Evolutionary conservation across 2,113 vertebrate species (phyloP).

Genomic region (Paedocypris sp.): DNA sequence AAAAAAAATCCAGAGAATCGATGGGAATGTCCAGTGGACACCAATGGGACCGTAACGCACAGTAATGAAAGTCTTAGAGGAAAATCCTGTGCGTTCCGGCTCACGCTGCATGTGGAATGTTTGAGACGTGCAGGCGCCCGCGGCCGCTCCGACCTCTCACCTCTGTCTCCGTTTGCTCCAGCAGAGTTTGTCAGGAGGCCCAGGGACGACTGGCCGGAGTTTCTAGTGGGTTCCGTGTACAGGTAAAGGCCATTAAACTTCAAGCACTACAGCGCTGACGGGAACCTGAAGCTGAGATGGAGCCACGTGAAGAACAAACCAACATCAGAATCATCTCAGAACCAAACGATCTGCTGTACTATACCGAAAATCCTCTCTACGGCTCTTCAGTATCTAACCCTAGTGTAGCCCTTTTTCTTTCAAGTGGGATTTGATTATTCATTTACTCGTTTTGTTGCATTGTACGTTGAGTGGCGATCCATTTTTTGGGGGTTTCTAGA

Average conservation of each 20-base stretch:
- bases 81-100: too few species aligned
- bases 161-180: slow-evolving; percentile 33
- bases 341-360: slow-evolving; percentile 69
- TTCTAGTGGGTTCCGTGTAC: slow-evolving; percentile 73
- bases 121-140: not conserved
- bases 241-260: slow-evolving; percentile 72
- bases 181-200: slow-evolving; percentile 87
- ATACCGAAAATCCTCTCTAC: slow-evolving; percentile 73
- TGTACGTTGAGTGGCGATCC: slow-evolving; percentile 28
- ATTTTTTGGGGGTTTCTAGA: slow-evolving; percentile 29
- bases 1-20: too few species aligned
- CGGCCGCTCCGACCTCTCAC: slow-evolving; percentile 2
- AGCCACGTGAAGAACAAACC: slow-evolving; percentile 47
- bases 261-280: slow-evolving; percentile 64
- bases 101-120: too few species aligned
- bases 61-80: too few species aligned
- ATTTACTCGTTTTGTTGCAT: slow-evolving; percentile 4
- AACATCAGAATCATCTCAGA: slow-evolving; percentile 71
- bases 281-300: slow-evolving; percentile 57
- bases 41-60: too few species aligned
- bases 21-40: too few species aligned
- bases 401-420: slow-evolving; percentile 39
- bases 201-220: slow-evolving; percentile 79
- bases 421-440: slow-evolving; percentile 36
- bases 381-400: slow-evolving; percentile 52